phyloP scores from a whole-genome alignment of 2,113 vertebrate genomes.

The Hyperopisus bebe region DNA sequence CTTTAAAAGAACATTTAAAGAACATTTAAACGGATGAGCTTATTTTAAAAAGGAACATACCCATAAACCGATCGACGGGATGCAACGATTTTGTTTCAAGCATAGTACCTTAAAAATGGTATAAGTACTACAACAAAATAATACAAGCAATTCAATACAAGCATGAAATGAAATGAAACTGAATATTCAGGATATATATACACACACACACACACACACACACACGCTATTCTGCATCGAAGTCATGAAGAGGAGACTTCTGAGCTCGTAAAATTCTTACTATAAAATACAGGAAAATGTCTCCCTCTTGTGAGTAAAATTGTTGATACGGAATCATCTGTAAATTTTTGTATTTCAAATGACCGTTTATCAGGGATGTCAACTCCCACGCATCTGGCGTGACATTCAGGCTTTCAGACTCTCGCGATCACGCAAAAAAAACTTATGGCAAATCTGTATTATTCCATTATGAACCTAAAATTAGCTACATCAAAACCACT shows the following conservation, averaged over 20 bases:
- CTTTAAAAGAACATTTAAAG: too few species aligned
- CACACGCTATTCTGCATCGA: not conserved
- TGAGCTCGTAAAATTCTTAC: not conserved
- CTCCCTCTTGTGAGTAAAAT: constrained; percentile 3
- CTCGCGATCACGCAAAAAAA: not conserved
- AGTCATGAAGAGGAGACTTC: not conserved
- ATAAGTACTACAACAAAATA: not conserved
- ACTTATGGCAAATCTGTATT: not conserved
- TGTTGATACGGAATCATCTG: not conserved
- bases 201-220: not conserved
- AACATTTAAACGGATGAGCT: not conserved
- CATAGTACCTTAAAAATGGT: not conserved
- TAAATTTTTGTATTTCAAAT: not conserved
- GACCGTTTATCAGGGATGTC: not conserved
- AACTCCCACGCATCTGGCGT: not conserved
- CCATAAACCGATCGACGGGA: not conserved
- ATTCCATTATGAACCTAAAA: not conserved
- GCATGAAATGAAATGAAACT: not conserved
- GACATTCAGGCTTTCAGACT: not conserved
- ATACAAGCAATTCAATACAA: not conserved
- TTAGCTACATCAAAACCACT: not conserved
- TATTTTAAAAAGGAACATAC: not conserved
- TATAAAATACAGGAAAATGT: not conserved
- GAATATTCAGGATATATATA: not conserved
- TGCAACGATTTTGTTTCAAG: not conserved